Evolutionary conservation across 2,113 vertebrate species (phyloP).

Genomic region (Otocyon megalotis): DNA sequence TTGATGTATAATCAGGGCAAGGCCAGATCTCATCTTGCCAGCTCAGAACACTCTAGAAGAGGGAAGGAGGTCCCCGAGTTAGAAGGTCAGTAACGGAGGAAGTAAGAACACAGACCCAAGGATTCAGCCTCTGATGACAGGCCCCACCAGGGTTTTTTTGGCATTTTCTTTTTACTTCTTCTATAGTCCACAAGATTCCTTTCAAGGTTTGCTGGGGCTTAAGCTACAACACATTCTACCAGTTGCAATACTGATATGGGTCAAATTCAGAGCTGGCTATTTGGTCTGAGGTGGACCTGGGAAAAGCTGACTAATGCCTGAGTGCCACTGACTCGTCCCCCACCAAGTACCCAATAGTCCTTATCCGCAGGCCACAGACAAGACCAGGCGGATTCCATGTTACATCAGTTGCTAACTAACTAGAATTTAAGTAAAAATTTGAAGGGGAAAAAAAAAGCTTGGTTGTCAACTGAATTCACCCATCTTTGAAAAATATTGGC

Average conservation of each 20-base stretch:
- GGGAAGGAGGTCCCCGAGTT: background rate
- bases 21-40: background rate
- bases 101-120: background rate
- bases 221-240: background rate
- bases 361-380: background rate
- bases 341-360: background rate
- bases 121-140: background rate
- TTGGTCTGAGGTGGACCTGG: background rate
- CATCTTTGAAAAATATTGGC: background rate
- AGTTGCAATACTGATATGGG: background rate
- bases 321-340: background rate
- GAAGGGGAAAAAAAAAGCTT: background rate
- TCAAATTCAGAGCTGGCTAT: background rate
- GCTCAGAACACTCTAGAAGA: background rate
- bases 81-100: background rate
- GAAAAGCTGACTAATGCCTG: background rate
- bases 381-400: background rate
- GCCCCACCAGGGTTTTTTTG: background rate
- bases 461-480: background rate
- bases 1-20: background rate
- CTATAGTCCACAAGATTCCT: background rate
- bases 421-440: background rate
- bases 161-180: background rate
- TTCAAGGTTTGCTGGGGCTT: background rate
- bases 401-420: background rate